These are phyloP conservation scores for Rhinoptilus africanus DNA, from an alignment of 2,113 vertebrate species.

Conservation along the genomic window DNA sequence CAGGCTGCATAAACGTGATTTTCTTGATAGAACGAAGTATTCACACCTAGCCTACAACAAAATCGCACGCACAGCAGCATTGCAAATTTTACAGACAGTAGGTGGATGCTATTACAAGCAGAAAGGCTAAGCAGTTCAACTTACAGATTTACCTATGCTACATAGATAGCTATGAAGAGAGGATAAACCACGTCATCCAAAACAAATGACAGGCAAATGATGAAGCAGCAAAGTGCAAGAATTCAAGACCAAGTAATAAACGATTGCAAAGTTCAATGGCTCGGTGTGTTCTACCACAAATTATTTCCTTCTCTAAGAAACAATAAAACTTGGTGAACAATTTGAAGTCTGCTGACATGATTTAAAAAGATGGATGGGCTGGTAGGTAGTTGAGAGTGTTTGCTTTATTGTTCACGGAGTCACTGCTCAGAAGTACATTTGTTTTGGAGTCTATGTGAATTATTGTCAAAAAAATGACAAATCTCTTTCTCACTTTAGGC, in stretches of 20 bases:
- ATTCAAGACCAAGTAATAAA: constrained; percentile 37
- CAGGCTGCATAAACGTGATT: not conserved
- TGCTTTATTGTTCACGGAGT: not conserved
- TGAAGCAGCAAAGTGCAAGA: not conserved
- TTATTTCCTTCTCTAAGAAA: constrained; percentile 16
- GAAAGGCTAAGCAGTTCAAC: not conserved
- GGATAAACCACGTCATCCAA: not conserved
- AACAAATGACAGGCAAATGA: constrained; percentile 3
- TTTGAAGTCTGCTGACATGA: constrained; percentile 31
- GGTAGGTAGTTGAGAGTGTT: not conserved
- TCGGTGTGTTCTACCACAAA: not conserved
- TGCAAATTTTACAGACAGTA: not conserved
- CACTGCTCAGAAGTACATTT: constrained; percentile 30
- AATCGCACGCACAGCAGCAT: not conserved
- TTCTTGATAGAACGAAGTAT: not conserved
- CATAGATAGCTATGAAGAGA: not conserved
- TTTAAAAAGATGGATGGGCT: constrained; percentile 52
- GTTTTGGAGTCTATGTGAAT: constrained; percentile 31
- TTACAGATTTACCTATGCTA: not conserved
- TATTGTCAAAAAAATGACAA: constrained; percentile 49
- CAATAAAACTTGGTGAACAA: constrained; percentile 15
- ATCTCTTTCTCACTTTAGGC: not conserved
- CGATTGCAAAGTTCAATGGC: constrained; percentile 33
- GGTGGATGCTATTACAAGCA: not conserved
- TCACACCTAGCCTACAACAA: not conserved